A percentile compares a stretch with the other conserved stretches of the same genome.
These are phyloP conservation scores for Lamprologus sp. DNA, from an alignment of 2,113 vertebrate species.

Conservation along the genomic window DNA sequence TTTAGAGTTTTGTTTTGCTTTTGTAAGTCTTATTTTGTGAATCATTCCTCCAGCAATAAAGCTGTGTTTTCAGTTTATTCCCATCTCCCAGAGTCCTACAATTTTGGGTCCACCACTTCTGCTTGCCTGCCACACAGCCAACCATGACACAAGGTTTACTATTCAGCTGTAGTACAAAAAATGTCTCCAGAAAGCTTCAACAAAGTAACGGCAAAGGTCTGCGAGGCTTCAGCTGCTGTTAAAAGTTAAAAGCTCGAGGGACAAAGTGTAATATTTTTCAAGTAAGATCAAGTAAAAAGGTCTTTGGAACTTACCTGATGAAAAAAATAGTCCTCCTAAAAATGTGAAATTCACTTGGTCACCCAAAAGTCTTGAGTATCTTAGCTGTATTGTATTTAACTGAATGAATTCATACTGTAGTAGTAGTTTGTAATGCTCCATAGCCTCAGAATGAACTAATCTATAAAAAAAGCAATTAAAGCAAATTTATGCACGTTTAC, in stretches of 20 bases:
- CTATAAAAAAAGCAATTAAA: background rate
- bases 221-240: background rate
- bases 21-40: too few relatives aligned
- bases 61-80: too few relatives aligned
- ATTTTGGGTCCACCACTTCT: too few relatives aligned
- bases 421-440: background rate
- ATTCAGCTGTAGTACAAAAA: background rate
- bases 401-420: background rate
- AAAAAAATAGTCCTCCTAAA: background rate
- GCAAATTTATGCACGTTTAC: background rate
- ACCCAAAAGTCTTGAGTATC: fast-evolving
- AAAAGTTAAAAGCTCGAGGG: background rate
- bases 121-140: too few relatives aligned
- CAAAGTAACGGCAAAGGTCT: background rate
- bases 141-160: background rate
- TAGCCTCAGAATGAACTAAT: background rate
- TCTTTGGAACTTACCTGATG: background rate
- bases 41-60: too few relatives aligned
- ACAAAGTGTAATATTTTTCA: background rate
- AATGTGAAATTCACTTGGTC: background rate
- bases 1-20: too few relatives aligned
- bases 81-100: too few relatives aligned
- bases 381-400: background rate
- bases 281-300: background rate
- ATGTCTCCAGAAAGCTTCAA: background rate